These are phyloP conservation scores for Zaprionus africanus DNA, from an alignment of 1,140 invertebrate species.

Conservation along the genomic window DNA sequence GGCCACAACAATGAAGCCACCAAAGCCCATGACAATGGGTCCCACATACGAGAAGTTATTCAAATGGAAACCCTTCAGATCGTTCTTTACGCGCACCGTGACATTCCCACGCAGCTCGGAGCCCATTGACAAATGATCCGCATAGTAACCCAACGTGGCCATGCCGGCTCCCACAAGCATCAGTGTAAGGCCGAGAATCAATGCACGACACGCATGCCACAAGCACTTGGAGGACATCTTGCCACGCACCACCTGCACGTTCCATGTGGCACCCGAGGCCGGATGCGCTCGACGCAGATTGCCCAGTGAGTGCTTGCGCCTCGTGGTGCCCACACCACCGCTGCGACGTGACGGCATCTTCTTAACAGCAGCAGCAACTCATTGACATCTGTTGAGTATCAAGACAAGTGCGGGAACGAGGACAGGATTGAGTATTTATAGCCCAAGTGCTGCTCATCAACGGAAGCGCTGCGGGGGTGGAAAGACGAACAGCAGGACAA, in stretches of 20 bases:
- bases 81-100: slow-evolving; percentile 91
- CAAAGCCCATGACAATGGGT: slow-evolving; percentile 96
- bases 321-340: slow-evolving; percentile 84
- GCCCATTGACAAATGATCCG: slow-evolving; percentile 91
- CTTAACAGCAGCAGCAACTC: slow-evolving; percentile 50
- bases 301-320: slow-evolving; percentile 85
- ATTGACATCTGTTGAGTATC: slow-evolving; percentile 21
- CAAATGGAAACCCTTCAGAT: slow-evolving; percentile 92
- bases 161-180: slow-evolving; percentile 94
- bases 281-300: slow-evolving; percentile 88
- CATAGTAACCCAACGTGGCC: slow-evolving; percentile 95
- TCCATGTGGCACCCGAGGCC: slow-evolving; percentile 89
- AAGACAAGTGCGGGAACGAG: background rate
- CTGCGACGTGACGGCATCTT: slow-evolving; percentile 80
- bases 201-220: slow-evolving; percentile 95
- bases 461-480: background rate
- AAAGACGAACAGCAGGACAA: slow-evolving; percentile 17
- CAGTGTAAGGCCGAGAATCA: slow-evolving; percentile 92
- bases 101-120: slow-evolving; percentile 91
- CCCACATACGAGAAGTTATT: slow-evolving; percentile 96
- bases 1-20: slow-evolving; percentile 96
- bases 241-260: slow-evolving; percentile 89
- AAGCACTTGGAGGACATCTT: slow-evolving; percentile 94
- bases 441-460: slow-evolving; percentile 7
- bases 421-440: background rate